Base-by-base conservation (phyloP, 2,888 invertebrate species). In the Meloe dianella region DNA sequence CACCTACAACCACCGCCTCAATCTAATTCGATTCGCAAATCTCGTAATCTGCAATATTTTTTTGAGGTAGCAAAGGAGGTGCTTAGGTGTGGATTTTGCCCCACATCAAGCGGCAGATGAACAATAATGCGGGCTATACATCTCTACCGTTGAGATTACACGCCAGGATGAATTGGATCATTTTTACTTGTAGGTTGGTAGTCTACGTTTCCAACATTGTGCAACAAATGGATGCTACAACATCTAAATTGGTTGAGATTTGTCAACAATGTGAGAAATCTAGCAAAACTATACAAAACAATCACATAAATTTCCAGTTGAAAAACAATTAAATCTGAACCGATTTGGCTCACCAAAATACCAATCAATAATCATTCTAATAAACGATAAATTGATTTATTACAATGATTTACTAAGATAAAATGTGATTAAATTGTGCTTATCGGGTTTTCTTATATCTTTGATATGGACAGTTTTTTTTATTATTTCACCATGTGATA, bases 51-150 rank as follows among this genome's bases (percentile, higher is more conserved):
- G 57, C 27, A 41, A 61, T 64, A 63, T 64, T 64, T 67, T n/a
- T 67, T 62, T 59, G 41, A 24, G 17, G 22, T 60, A n/a, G 32
- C 24, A 47, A 54, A 51, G 51, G 64, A 54, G 67, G 17, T 68
- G 69, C 60, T 69, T 69, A 66, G 69, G 69, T 69, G 69, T 66
- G 66, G 69, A 69, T 69, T 69, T 69, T 64, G 69, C 62, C 66
- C 6, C 65, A 69, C 69, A 67, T 66, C 67, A 65, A 60, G 67
- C 63, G 57, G 65, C 70, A 68, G 70, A 70, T 70, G 70, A 70
- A 70, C 70, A 68, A 70, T 70, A 70, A 70, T 70, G 68, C 68
- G 67, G 66, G 66, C 68, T 54, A 70, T 70, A 70, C 70, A 70
- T 70, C 70, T 70, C 67, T 24, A 22, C 61, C 63, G 70, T 67